A percentile compares a stretch with the other conserved stretches of the same genome.
Conservation (phyloP, 2,113 vertebrate species). For the Centropus unirufus region DNA sequence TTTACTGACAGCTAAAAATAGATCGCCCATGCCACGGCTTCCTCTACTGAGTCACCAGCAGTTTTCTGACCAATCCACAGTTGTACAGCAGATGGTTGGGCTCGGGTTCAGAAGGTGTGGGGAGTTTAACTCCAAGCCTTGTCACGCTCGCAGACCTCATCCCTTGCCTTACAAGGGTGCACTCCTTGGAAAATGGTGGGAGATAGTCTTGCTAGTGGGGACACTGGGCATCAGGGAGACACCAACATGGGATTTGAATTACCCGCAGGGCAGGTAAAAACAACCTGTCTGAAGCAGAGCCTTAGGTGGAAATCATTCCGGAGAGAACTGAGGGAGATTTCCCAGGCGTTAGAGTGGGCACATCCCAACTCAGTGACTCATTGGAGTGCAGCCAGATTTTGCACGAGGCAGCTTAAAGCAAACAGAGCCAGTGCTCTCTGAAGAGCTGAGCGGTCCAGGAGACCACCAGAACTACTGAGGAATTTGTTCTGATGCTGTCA, state of each 20-base stretch:
- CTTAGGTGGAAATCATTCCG: background rate
- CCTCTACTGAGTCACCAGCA: conserved; percentile 38
- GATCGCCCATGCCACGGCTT: background rate
- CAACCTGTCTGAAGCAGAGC: background rate
- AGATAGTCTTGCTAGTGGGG: background rate
- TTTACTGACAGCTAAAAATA: conserved; percentile 65
- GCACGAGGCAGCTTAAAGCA: background rate
- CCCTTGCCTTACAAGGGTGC: background rate
- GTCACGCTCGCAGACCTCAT: background rate
- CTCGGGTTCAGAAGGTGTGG: background rate
- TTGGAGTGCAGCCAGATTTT: background rate
- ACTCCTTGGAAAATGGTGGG: accelerated
- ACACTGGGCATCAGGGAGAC: too few species aligned
- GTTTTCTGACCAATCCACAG: conserved; percentile 5
- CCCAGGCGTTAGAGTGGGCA: background rate
- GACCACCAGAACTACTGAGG: background rate
- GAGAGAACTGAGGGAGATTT: background rate
- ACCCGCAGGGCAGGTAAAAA: background rate
- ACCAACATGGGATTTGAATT: background rate
- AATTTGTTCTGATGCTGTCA: background rate
- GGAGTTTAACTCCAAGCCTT: background rate
- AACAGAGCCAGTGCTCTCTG: background rate
- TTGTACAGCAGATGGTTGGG: conserved; percentile 4
- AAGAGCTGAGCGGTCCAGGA: background rate
- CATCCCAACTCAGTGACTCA: accelerated